phyloP scores from a whole-genome alignment of 37 sponge, comb jelly and placozoan species.

The Theonella swinhoei region DNA sequence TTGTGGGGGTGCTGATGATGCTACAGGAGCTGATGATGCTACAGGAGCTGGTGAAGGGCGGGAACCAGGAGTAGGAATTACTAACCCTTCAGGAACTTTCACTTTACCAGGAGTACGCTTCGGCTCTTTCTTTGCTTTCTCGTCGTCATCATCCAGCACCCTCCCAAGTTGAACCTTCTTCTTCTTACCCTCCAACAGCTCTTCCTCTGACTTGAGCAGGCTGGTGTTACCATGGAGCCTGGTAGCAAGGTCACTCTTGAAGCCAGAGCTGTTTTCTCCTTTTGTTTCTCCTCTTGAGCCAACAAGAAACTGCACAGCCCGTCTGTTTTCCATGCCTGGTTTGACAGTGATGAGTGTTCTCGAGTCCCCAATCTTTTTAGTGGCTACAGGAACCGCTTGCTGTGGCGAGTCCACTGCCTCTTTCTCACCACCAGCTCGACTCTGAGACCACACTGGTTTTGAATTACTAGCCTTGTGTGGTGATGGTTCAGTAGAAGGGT shows the following conservation, averaged over 20 bases:
- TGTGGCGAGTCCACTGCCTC: background rate
- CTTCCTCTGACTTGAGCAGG: slow-evolving; percentile 58
- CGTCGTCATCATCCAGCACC: slow-evolving; percentile 48
- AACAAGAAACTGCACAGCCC: slow-evolving; percentile 46
- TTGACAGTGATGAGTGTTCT: slow-evolving; percentile 32
- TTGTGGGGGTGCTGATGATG: background rate
- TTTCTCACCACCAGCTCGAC: background rate
- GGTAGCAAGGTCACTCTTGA: slow-evolving; percentile 39
- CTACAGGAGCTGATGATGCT: background rate
- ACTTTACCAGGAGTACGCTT: background rate
- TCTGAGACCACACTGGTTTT: background rate
- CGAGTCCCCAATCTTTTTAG: slow-evolving; percentile 10
- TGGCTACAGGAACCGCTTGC: slow-evolving; percentile 19
- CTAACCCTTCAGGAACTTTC: background rate
- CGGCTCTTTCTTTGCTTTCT: background rate
- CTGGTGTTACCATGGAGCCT: slow-evolving; percentile 52
- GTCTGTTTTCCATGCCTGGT: slow-evolving; percentile 54
- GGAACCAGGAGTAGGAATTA: background rate
- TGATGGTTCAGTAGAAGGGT: background rate
- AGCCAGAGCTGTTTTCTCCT: slow-evolving; percentile 7
- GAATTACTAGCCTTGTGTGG: background rate
- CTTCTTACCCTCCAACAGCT: slow-evolving; percentile 50
- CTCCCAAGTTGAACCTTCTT: slow-evolving; percentile 65
- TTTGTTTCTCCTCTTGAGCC: slow-evolving; percentile 29
- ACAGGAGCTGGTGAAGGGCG: background rate